Conservation (phyloP, 2,888 invertebrate species). For the Ditula angustiorana region DNA sequence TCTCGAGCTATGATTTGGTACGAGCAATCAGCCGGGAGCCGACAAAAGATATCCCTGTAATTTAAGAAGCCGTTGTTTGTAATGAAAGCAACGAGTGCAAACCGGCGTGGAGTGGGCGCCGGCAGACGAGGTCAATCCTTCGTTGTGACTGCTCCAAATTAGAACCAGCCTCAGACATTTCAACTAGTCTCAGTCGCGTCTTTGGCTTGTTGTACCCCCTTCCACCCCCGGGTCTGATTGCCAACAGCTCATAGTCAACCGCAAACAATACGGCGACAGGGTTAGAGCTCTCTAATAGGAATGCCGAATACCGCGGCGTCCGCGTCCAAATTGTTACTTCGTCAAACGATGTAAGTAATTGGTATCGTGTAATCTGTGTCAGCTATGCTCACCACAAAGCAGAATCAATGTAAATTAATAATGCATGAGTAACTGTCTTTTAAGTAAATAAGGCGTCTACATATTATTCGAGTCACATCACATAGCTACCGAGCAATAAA, state of each 20-base stretch:
- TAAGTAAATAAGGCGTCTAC: background rate
- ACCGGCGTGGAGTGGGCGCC: constrained; percentile 45
- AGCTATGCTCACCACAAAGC: constrained; percentile 40
- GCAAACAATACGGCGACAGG: constrained; percentile 74
- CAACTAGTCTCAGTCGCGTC: constrained; percentile 61
- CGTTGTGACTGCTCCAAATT: constrained; percentile 67
- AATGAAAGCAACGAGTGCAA: constrained; percentile 51
- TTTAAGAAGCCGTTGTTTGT: constrained; percentile 43
- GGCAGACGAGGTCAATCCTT: constrained; percentile 63
- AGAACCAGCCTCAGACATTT: constrained; percentile 70
- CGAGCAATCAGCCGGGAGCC: constrained; percentile 25
- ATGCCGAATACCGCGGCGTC: constrained; percentile 57
- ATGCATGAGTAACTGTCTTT: constrained; percentile 15
- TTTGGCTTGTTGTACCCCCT: constrained; percentile 48
- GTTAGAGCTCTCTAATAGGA: constrained; percentile 66
- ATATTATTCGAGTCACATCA: constrained; percentile 1
- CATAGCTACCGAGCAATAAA: background rate
- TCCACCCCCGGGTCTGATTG: constrained; percentile 62
- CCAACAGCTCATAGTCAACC: constrained; percentile 60
- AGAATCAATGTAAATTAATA: constrained; percentile 29
- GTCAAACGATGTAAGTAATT: constrained; percentile 68
- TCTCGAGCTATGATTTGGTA: constrained; percentile 33
- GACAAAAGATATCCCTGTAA: constrained; percentile 48
- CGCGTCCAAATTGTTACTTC: constrained; percentile 59
- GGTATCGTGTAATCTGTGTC: constrained; percentile 52